Evolutionary conservation across 2,113 vertebrate genomes (phyloP).

Genomic region (Caranx ignobilis): DNA sequence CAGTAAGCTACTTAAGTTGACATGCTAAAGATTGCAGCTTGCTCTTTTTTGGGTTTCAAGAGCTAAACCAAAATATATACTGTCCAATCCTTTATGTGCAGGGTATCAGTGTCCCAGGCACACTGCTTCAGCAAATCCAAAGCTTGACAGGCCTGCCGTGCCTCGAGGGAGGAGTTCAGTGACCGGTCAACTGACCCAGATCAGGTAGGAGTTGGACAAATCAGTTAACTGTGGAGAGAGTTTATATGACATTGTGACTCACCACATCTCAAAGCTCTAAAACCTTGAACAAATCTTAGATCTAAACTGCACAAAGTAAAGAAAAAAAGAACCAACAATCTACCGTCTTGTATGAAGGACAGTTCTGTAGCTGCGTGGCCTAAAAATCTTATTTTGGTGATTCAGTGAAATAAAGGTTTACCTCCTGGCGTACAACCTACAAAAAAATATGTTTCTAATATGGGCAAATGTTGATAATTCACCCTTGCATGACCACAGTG

Average conservation of each 20-base stretch:
- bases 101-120: too few relatives aligned
- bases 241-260: too few relatives aligned
- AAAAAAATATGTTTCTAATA: background rate
- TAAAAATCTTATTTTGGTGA: background rate
- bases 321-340: background rate
- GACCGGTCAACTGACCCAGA: background rate
- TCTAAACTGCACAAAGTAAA: background rate
- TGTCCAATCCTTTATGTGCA: too few relatives aligned
- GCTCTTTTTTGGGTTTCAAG: too few relatives aligned
- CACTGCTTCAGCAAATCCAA: too few relatives aligned
- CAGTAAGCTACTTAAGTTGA: too few relatives aligned
- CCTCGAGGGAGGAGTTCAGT: background rate
- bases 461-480: background rate
- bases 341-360: background rate
- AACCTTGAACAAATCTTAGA: too few relatives aligned
- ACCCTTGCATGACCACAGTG: background rate
- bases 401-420: background rate
- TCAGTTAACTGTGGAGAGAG: too few relatives aligned
- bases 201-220: background rate
- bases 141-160: background rate
- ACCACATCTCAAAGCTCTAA: too few relatives aligned
- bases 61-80: too few relatives aligned
- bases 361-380: too few relatives aligned
- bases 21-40: too few relatives aligned
- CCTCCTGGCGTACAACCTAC: background rate